These are phyloP conservation scores for Apistogramma diplotaenia DNA, from an alignment of 2,113 vertebrate species.

Conservation along the genomic window DNA sequence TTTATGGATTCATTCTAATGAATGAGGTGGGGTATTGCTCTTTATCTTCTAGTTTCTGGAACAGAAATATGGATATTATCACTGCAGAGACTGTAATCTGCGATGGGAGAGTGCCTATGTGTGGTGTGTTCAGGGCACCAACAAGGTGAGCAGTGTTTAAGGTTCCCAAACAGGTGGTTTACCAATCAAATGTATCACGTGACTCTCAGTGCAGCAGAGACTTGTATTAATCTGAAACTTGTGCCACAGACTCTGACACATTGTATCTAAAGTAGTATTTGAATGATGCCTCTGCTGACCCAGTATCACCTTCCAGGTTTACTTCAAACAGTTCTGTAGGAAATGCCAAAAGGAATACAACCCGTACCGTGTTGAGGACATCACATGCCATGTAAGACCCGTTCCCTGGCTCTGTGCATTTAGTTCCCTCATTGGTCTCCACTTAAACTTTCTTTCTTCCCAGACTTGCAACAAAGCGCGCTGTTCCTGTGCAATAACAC, in stretches of 20 bases:
- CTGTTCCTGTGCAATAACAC: slow-evolving; percentile 86
- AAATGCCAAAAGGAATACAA: slow-evolving; percentile 95
- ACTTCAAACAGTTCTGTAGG: slow-evolving; percentile 95
- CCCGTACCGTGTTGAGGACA: slow-evolving; percentile 94
- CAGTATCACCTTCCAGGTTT: slow-evolving; percentile 79
- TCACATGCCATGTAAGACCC: slow-evolving; percentile 89
- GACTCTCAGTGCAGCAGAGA: neutral
- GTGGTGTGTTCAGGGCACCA: slow-evolving; percentile 97
- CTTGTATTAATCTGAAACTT: neutral
- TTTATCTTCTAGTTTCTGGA: slow-evolving; percentile 84
- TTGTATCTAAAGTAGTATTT: neutral
- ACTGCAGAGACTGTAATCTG: slow-evolving; percentile 93
- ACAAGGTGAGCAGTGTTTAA: slow-evolving; percentile 79
- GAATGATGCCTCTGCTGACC: neutral
- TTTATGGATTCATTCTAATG: neutral
- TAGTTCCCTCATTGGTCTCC: accelerated
- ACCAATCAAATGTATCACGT: too few species aligned
- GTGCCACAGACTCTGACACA: too few species aligned
- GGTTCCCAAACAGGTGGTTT: neutral
- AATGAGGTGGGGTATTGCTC: neutral
- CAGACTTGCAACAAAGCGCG: slow-evolving; percentile 92
- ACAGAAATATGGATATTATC: slow-evolving; percentile 97
- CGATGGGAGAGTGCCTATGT: slow-evolving; percentile 98
- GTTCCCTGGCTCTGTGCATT: accelerated
- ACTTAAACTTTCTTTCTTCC: neutral